Evolutionary conservation across 2,797 vertebrate species (phyloP).

Genomic region (Serranus cabrilla): DNA sequence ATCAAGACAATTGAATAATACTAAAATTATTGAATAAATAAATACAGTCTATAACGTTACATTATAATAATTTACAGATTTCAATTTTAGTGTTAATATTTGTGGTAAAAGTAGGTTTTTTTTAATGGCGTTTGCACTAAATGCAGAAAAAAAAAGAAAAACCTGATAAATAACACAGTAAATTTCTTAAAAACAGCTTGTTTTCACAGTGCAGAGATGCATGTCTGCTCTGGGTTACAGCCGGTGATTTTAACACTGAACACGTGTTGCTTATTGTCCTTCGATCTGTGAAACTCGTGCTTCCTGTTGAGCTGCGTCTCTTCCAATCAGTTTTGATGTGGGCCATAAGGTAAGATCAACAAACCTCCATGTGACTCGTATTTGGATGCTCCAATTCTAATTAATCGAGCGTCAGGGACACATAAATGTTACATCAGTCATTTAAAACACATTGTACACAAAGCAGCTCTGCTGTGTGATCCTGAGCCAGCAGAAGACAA

Average conservation of each 20-base stretch:
- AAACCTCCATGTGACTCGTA: background rate
- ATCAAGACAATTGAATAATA: too few relatives aligned
- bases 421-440: background rate
- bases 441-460: conserved; percentile 14
- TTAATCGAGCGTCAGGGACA: conserved; percentile 8
- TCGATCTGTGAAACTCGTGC: background rate
- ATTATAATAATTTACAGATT: too few relatives aligned
- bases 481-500: conserved; percentile 9
- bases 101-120: too few relatives aligned
- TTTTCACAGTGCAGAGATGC: background rate
- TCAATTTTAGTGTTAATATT: too few relatives aligned
- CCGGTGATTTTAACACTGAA: background rate
- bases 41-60: too few relatives aligned
- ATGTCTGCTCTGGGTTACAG: background rate
- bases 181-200: too few relatives aligned
- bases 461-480: conserved; percentile 10
- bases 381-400: background rate
- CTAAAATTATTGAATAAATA: too few relatives aligned
- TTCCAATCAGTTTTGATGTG: background rate
- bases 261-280: background rate
- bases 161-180: too few relatives aligned
- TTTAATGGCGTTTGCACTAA: too few relatives aligned
- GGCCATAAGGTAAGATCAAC: background rate
- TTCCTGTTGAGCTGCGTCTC: background rate
- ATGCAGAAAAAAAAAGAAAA: too few relatives aligned